phyloP scores from a whole-genome alignment of 2,888 invertebrate species.

The Tipula lateralis region DNA sequence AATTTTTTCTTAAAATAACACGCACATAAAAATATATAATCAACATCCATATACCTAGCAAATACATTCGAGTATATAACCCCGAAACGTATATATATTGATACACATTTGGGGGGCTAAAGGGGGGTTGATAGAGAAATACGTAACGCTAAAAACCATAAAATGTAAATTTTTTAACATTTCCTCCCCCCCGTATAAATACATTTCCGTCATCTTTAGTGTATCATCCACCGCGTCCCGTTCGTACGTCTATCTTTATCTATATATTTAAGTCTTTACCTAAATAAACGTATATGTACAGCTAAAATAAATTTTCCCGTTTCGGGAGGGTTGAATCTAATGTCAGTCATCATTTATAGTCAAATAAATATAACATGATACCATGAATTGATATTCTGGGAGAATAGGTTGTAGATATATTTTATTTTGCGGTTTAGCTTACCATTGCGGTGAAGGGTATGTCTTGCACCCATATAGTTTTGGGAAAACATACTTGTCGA shows the following conservation, averaged over 20 bases:
- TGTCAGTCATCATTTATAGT: slow-evolving; percentile 11
- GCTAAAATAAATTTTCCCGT: not conserved
- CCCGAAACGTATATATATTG: not conserved
- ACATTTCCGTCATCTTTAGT: not conserved
- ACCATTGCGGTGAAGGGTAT: not conserved
- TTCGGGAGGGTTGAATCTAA: not conserved
- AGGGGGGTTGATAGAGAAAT: no score
- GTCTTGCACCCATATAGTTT: not conserved
- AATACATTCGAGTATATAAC: no score
- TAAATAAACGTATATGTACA: not conserved
- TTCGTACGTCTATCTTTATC: not conserved
- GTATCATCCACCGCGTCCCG: not conserved
- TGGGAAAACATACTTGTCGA: not conserved
- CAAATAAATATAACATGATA: not conserved
- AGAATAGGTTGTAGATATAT: not conserved
- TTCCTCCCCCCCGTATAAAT: not conserved
- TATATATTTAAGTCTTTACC: not conserved
- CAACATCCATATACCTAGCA: not conserved
- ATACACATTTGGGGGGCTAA: not conserved
- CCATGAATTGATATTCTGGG: not conserved
- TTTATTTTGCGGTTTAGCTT: not conserved
- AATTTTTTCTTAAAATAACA: not conserved
- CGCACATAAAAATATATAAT: not conserved
- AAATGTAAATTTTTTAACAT: not conserved
- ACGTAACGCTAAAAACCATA: not conserved